These are phyloP conservation scores for Orycteropus afer DNA, from an alignment of 2,113 vertebrate species.

Conservation along the genomic window DNA sequence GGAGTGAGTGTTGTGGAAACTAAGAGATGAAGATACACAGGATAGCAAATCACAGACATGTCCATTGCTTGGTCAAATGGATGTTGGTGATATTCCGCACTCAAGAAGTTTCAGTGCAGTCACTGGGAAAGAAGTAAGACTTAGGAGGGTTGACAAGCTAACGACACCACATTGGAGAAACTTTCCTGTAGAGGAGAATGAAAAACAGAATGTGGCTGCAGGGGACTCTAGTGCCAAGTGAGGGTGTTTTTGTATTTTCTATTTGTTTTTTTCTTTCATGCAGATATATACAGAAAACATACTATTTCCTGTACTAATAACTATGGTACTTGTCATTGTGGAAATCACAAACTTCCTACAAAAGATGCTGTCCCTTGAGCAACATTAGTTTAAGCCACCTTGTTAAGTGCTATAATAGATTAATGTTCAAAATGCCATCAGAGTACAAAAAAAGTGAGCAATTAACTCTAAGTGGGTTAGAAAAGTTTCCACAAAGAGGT, in stretches of 20 bases:
- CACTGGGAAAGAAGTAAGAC: background rate
- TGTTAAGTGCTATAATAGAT: background rate
- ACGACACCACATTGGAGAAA: background rate
- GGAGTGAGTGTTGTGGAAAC: background rate
- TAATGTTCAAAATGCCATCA: background rate
- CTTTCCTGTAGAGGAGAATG: background rate
- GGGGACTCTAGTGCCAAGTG: background rate
- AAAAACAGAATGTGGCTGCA: background rate
- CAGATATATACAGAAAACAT: background rate
- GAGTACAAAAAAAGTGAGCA: background rate
- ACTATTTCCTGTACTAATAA: background rate
- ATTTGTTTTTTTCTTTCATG: background rate
- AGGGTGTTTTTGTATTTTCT: background rate
- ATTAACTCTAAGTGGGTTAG: background rate
- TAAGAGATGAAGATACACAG: background rate
- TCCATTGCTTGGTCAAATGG: too few species aligned
- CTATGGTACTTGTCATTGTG: background rate
- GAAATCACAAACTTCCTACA: background rate
- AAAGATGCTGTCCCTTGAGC: background rate
- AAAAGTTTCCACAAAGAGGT: background rate
- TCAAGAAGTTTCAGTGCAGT: background rate
- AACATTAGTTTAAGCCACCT: background rate
- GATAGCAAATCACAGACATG: background rate
- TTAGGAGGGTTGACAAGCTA: background rate
- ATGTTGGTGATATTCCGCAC: background rate